Evolutionary conservation across 2,113 vertebrate genomes (phyloP).

Genomic region (Illadopsis cleaveri): DNA sequence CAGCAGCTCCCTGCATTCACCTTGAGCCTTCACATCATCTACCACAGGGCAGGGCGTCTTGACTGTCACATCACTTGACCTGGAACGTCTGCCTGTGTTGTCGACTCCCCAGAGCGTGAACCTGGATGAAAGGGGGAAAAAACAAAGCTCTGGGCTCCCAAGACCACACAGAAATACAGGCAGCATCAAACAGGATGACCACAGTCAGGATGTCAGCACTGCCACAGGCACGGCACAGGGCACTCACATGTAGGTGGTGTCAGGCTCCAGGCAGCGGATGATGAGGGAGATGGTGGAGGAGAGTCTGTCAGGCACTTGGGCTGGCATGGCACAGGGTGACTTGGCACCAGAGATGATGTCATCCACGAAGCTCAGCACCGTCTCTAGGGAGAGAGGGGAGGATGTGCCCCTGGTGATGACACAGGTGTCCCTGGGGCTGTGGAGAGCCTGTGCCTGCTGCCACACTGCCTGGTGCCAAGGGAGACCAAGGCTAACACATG

Average conservation of each 20-base stretch:
- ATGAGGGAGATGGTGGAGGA: constrained; percentile 92
- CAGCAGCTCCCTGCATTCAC: constrained; percentile 65
- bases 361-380: constrained; percentile 93
- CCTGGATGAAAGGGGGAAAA: constrained; percentile 67
- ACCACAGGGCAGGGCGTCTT: constrained; percentile 96
- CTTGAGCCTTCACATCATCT: constrained; percentile 97
- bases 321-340: constrained; percentile 95
- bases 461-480: fast-evolving
- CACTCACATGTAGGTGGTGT: constrained; percentile 96
- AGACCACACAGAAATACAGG: neutral
- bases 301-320: constrained; percentile 90
- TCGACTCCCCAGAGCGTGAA: constrained; percentile 97
- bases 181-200: neutral
- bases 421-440: neutral
- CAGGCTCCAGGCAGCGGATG: constrained; percentile 91
- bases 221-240: neutral
- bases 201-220: fast-evolving
- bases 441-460: neutral
- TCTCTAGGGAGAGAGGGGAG: constrained; percentile 78
- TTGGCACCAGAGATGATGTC: constrained; percentile 96
- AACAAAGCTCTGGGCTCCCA: neutral
- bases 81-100: constrained; percentile 93
- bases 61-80: constrained; percentile 91
- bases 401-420: neutral
- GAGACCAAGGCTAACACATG: neutral